phyloP scores from a whole-genome alignment of 1,140 invertebrate species.

The Rhynchophorus ferrugineus region DNA sequence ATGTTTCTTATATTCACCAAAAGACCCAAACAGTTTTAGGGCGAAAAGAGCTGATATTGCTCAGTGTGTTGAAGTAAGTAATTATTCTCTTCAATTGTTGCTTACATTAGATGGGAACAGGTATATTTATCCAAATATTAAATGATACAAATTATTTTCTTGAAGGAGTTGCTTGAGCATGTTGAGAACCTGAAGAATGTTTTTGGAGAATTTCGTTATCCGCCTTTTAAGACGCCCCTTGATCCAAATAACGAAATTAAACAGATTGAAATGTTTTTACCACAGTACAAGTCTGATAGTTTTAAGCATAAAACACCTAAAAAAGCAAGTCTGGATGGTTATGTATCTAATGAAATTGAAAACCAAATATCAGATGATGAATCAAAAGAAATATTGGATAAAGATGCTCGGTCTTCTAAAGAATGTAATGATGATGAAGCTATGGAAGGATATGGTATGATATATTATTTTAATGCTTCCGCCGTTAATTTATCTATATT shows the following conservation, averaged over 20 bases:
- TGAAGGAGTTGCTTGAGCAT: constrained; percentile 63
- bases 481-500: neutral
- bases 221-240: constrained; percentile 62
- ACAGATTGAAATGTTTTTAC: constrained; percentile 63
- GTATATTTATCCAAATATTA: no score
- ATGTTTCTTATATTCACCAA: constrained; percentile 73
- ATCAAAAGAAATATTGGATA: neutral
- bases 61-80: constrained; percentile 48
- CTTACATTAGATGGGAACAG: no score
- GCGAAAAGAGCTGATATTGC: constrained; percentile 58
- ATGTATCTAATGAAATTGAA: neutral
- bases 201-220: constrained; percentile 73
- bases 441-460: constrained; percentile 29
- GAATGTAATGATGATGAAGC: constrained; percentile 22
- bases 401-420: no score
- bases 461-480: neutral
- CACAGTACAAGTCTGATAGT: constrained; percentile 43
- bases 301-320: constrained; percentile 24
- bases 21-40: constrained; percentile 51
- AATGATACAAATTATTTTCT: no score
- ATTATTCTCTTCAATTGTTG: constrained; percentile 1
- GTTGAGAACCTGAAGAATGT: constrained; percentile 62
- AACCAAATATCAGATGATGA: neutral
- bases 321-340: constrained; percentile 20
- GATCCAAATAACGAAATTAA: constrained; percentile 56